A percentile compares a stretch with the other conserved stretches of the same genome.
These are phyloP conservation scores for Caligus rogercresseyi DNA, from an alignment of 1,140 invertebrate genomes.

Conservation along the genomic window DNA sequence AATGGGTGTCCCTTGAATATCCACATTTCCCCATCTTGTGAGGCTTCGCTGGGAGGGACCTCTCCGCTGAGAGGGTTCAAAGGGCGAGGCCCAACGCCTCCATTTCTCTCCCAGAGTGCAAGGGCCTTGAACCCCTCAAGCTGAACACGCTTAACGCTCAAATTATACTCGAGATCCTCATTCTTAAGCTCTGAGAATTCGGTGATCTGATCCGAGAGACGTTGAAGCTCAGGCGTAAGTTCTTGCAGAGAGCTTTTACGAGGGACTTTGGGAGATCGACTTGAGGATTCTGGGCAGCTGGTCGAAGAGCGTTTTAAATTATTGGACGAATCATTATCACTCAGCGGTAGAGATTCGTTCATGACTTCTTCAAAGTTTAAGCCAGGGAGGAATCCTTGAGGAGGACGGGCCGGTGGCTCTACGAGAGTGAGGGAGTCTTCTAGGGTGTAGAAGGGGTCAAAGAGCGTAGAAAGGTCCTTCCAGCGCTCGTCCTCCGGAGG, in stretches of 20 bases:
- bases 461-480: background rate
- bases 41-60: background rate
- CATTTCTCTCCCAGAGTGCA: background rate
- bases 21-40: background rate
- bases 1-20: background rate
- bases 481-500: background rate
- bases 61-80: background rate
- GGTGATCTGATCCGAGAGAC: background rate
- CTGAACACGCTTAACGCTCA: background rate
- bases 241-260: background rate
- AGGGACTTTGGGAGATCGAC: no score
- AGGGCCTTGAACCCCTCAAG: background rate
- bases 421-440: no score
- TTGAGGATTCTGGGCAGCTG: no score
- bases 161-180: background rate
- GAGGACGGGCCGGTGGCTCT: no score
- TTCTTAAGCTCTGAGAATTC: background rate
- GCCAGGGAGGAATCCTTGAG: background rate
- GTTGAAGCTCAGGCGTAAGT: background rate
- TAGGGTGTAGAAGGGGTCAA: background rate
- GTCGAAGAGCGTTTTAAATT: no score
- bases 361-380: background rate
- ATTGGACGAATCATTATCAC: no score
- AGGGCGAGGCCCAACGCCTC: background rate
- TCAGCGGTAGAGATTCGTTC: no score